Evolutionary conservation across 2,797 vertebrate species (phyloP), one percentile per base, ranked within the genome.

Genomic region (Vultur gryphus): DNA sequence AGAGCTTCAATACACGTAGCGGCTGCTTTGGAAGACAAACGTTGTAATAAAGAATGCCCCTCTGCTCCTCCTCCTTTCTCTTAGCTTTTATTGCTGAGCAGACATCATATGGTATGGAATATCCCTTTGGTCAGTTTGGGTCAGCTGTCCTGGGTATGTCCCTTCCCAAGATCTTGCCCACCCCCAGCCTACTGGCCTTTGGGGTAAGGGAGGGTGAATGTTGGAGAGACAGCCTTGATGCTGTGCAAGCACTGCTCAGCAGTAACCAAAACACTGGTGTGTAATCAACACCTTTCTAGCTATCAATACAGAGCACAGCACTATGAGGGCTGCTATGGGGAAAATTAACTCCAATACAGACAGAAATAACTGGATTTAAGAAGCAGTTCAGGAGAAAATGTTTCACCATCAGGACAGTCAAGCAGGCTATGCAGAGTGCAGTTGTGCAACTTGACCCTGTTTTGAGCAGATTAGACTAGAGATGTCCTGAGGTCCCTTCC

Each of bases 21-120:
- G 1, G 7, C 28, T 61, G 19, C 16, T 79, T 33, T 9, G 6
- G 23, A 88, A 85, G 16, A 59, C 19, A 78, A 71, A 31, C 2
- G 3, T 31, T 5, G 0, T 44, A 25, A 52, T 11, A 80, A 66
- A 0, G 5, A 52, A 52, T 25, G 5, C 7, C 5, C 4, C 4
- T 4, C 23, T 6, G 19, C 54, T 3, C 2, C 7, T n/a, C 8
- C 29, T 37, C 21, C 14, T 41, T 54, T 49, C 66, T 64, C 28
- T 49, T 23, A 31, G 41, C 11, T 78, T 67, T 51, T 24, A 39
- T 9, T n/a, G 26, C 17, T 52, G 20, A 71, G 26, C 7, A 61
- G 24, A 31, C 1, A 0, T 17, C 9, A 25, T 28, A 61, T 15
- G 7, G 2, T 65, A 21, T 7, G 29, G 25, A 61, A 64, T 16